phyloP scores from a whole-genome alignment of 1,140 invertebrate species.

The Batillaria attramentaria region DNA sequence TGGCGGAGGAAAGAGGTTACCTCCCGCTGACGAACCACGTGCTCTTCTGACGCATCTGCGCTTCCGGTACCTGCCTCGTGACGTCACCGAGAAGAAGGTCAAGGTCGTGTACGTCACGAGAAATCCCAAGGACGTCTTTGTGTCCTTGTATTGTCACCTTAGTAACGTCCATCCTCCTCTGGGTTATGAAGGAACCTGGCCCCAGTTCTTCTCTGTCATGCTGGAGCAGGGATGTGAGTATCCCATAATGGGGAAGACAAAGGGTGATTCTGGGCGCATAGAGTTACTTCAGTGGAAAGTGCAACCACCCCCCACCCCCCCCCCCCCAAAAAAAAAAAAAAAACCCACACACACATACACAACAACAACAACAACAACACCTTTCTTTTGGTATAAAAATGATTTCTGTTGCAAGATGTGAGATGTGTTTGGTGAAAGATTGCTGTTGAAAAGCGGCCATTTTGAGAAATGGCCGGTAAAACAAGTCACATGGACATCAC shows the following conservation, averaged over 20 bases:
- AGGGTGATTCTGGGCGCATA: not conserved
- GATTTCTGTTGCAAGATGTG: not conserved
- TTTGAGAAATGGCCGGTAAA: too few species aligned
- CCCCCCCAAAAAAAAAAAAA: not conserved
- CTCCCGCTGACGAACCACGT: conserved; percentile 33
- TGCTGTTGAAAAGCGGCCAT: too few species aligned
- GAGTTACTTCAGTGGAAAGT: not conserved
- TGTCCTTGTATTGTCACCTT: conserved; percentile 45
- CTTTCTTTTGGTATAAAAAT: not conserved
- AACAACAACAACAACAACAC: not conserved
- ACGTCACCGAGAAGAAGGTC: conserved; percentile 33
- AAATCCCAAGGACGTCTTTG: conserved; percentile 54
- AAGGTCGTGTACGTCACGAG: conserved; percentile 48
- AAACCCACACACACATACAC: not conserved
- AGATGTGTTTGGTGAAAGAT: not conserved
- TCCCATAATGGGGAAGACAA: not conserved
- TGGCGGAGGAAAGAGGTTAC: not conserved
- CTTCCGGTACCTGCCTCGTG: conserved; percentile 38
- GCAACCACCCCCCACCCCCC: not conserved
- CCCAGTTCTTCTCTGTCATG: conserved; percentile 17
- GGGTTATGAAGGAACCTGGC: conserved; percentile 19
- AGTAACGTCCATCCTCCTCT: not conserved
- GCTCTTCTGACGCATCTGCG: conserved; percentile 41
- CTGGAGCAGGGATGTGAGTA: conserved; percentile 27
- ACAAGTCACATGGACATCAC: too few species aligned